A percentile compares a stretch with the other conserved stretches of the same genome.
Evolutionary conservation across 2,797 vertebrate genomes (phyloP).

Genomic region (Sebastes nivosus): DNA sequence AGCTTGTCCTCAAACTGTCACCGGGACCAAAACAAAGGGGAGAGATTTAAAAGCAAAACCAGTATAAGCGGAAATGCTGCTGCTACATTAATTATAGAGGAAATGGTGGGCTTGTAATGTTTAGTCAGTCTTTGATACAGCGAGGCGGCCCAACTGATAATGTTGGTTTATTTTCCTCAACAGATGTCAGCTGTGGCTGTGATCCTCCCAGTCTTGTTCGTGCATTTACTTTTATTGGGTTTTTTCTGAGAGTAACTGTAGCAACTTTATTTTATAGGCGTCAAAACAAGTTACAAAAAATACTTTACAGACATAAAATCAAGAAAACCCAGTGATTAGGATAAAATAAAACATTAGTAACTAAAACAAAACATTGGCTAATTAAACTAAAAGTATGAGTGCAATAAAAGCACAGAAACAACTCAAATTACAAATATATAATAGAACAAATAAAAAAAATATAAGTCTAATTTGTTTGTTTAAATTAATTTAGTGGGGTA

Average conservation of each 20-base stretch:
- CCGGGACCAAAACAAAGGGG: neutral
- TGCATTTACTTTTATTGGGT: neutral
- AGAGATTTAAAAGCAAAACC: neutral
- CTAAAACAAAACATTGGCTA: neutral
- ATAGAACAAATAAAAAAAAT: neutral
- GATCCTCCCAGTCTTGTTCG: neutral
- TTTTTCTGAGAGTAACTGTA: neutral
- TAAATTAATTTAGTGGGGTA: neutral
- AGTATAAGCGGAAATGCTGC: neutral
- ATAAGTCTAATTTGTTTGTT: neutral
- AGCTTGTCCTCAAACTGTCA: neutral
- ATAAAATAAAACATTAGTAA: neutral
- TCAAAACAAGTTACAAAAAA: neutral
- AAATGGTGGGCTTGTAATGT: conserved; percentile 42
- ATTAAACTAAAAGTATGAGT: neutral
- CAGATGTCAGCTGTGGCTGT: neutral
- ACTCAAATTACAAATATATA: too few relatives aligned
- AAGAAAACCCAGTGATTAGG: neutral
- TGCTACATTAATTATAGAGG: conserved; percentile 28
- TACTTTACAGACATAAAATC: neutral
- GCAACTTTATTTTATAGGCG: neutral
- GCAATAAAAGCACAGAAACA: neutral
- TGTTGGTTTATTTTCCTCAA: neutral
- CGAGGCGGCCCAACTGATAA: conserved; percentile 12
- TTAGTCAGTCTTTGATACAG: conserved; percentile 32